Conservation (phyloP, 2,113 vertebrate species). For the Hydropotes inermis region DNA sequence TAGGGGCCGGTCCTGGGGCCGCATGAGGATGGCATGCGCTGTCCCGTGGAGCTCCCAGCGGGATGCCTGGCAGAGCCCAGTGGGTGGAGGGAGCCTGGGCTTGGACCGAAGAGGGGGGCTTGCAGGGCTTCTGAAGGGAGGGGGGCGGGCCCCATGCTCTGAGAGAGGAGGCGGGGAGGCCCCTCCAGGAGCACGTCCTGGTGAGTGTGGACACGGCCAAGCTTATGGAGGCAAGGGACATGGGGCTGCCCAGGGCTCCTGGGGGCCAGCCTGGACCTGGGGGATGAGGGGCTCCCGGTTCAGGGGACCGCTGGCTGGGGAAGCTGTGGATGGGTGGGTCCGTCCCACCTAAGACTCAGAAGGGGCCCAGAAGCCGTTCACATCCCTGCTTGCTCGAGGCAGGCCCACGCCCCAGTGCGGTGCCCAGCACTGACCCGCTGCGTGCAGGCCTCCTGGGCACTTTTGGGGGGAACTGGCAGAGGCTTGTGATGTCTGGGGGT, state of each 20-base stretch:
- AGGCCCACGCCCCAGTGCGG: rapidly evolving
- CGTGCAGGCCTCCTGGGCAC: rapidly evolving
- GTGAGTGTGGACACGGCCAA: neutral
- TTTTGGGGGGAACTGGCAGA: neutral
- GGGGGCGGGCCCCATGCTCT: rapidly evolving
- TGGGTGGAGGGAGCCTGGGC: neutral
- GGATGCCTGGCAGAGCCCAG: neutral
- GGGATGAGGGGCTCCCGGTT: neutral
- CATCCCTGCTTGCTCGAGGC: neutral
- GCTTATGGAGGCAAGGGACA: rapidly evolving
- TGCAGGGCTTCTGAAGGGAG: neutral
- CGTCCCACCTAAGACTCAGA: neutral
- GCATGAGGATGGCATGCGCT: rapidly evolving
- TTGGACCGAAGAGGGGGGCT: neutral
- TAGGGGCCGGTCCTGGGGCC: neutral
- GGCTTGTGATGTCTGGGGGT: rapidly evolving
- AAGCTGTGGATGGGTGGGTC: too few species aligned
- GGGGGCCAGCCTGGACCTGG: neutral
- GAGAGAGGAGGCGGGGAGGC: neutral
- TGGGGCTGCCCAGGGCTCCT: rapidly evolving
- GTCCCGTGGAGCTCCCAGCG: rapidly evolving
- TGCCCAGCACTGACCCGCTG: rapidly evolving
- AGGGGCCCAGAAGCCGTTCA: neutral
- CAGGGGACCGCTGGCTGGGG: neutral
- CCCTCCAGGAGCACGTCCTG: neutral